Conservation (phyloP, 1,140 invertebrate genomes). For the Drosophila miranda region DNA sequence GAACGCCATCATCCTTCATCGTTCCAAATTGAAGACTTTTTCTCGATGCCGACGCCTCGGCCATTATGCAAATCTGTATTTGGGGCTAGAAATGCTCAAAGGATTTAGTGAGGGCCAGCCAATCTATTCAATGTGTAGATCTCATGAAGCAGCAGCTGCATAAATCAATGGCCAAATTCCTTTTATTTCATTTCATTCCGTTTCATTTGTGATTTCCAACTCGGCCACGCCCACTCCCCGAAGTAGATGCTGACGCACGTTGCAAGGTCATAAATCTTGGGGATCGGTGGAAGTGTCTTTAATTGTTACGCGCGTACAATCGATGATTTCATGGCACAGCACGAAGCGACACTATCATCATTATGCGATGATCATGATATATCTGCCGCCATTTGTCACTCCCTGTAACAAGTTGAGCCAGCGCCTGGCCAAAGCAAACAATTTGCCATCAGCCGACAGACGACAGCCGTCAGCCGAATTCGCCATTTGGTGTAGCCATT, state of each 20-base stretch:
- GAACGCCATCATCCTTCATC: background rate
- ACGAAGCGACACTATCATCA: conserved; percentile 48
- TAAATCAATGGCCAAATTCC: conserved; percentile 63
- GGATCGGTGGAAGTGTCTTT: conserved; percentile 49
- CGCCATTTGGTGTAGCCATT: conserved; percentile 63
- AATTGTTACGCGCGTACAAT: conserved; percentile 53
- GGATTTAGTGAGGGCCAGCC: conserved; percentile 24
- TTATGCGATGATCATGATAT: conserved; percentile 71
- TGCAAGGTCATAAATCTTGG: conserved; percentile 63
- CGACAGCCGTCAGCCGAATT: conserved; percentile 19
- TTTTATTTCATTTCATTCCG: conserved; percentile 28
- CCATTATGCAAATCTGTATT: conserved; percentile 50
- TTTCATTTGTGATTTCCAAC: conserved; percentile 35
- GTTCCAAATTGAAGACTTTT: conserved; percentile 21
- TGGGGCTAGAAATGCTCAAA: conserved; percentile 21
- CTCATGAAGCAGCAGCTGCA: conserved; percentile 26
- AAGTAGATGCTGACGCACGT: conserved; percentile 52
- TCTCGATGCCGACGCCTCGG: conserved; percentile 6
- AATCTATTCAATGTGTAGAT: conserved; percentile 35
- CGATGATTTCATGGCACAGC: conserved; percentile 61
- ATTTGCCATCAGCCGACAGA: conserved; percentile 28
- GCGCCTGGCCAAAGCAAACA: conserved; percentile 64
- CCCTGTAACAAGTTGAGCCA: conserved; percentile 73
- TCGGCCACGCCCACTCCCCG: conserved; percentile 20
- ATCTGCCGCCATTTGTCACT: conserved; percentile 74